A percentile compares a stretch with the other conserved stretches of the same genome.
Conservation (phyloP, 23 tunicate genomes). For the Botrylloides violaceus region DNA sequence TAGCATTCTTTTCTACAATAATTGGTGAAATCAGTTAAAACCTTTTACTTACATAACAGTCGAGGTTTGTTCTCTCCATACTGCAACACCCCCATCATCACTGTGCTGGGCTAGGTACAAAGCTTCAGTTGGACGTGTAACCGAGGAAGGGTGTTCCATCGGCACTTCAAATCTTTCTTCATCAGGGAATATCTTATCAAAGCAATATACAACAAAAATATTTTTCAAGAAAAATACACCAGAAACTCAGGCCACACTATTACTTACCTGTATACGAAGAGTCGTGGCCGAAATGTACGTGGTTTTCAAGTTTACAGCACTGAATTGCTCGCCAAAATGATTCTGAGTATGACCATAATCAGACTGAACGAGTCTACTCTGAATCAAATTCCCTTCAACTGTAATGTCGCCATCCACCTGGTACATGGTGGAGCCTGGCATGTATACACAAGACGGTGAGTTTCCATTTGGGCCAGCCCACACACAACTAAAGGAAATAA, state of each 20-base stretch:
- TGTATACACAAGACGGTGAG: too few relatives aligned
- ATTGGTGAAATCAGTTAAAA: too few relatives aligned
- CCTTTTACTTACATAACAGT: slow-evolving; percentile 17
- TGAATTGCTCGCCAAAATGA: slow-evolving; percentile 43
- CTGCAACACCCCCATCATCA: slow-evolving; percentile 24
- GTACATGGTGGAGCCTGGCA: neutral
- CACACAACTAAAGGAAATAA: too few relatives aligned
- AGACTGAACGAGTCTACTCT: neutral
- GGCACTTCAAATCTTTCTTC: slow-evolving; percentile 21
- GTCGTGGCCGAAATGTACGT: slow-evolving; percentile 25
- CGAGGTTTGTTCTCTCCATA: neutral
- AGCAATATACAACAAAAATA: too few relatives aligned
- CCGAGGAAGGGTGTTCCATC: neutral
- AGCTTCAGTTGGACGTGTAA: neutral
- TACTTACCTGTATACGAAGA: slow-evolving; percentile 53
- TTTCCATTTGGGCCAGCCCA: too few relatives aligned
- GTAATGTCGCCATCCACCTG: neutral
- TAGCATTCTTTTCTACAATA: too few relatives aligned
- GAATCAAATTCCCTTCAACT: neutral
- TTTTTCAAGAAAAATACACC: too few relatives aligned
- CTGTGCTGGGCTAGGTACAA: slow-evolving; percentile 7
- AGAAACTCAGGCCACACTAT: neutral
- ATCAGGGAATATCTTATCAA: neutral
- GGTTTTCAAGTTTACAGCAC: slow-evolving; percentile 15
- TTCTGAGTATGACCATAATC: neutral